Evolutionary conservation across 2,113 vertebrate species (phyloP).

Genomic region (Mola mola): DNA sequence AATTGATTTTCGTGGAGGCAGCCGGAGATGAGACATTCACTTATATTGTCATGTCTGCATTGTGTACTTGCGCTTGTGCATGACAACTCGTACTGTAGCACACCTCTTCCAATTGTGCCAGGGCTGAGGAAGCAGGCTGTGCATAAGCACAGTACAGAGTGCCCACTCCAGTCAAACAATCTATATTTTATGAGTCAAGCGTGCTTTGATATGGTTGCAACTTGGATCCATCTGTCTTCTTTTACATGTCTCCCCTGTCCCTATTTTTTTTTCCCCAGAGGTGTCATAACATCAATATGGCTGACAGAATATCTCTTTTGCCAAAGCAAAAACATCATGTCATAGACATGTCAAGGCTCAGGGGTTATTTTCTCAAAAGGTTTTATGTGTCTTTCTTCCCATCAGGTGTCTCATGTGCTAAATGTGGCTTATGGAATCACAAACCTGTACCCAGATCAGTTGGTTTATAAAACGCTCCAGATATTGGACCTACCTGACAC

Average conservation of each 20-base stretch:
- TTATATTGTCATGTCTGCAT: no score
- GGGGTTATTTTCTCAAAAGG: slow-evolving; percentile 31
- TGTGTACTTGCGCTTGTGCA: no score
- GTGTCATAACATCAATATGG: slow-evolving; percentile 50
- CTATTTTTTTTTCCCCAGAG: slow-evolving; percentile 14
- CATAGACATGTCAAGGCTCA: slow-evolving; percentile 19
- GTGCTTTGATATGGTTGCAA: no score
- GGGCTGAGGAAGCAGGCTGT: no score
- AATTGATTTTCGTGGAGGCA: no score
- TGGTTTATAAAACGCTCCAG: slow-evolving; percentile 80
- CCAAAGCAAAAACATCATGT: slow-evolving; percentile 10
- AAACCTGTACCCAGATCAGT: slow-evolving; percentile 85
- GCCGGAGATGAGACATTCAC: no score
- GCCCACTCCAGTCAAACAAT: no score
- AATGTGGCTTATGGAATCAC: slow-evolving; percentile 92
- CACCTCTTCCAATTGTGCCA: no score
- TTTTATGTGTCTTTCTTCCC: slow-evolving; percentile 8
- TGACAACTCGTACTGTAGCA: no score
- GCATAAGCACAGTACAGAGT: no score
- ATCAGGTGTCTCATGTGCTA: slow-evolving; percentile 92
- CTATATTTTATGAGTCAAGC: no score
- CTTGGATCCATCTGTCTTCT: slow-evolving; percentile 66
- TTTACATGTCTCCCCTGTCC: not conserved
- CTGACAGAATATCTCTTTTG: slow-evolving; percentile 34
- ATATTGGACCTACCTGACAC: slow-evolving; percentile 94